These are phyloP conservation scores for Reticulitermes lucifugus DNA, from an alignment of 2,888 invertebrate genomes.

Conservation along the genomic window DNA sequence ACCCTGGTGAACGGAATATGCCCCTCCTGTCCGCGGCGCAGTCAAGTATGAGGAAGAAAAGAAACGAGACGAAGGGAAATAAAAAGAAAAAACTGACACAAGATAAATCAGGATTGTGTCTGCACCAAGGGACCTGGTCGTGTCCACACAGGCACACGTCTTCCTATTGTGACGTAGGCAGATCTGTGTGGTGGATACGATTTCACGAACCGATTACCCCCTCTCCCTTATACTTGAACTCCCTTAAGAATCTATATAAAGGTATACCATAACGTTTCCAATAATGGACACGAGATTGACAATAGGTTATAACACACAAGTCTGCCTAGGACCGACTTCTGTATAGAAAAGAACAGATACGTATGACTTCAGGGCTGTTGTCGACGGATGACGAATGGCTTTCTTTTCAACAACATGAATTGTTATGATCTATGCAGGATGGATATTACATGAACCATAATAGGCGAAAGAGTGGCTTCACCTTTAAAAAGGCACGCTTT, in stretches of 20 bases:
- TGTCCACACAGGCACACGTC: conserved; percentile 11
- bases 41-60: background rate
- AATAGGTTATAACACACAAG: conserved; percentile 3
- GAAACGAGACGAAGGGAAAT: background rate
- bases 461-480: background rate
- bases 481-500: too few relatives aligned
- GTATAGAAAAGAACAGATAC: background rate
- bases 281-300: background rate
- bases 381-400: background rate
- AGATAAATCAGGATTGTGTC: conserved; percentile 23
- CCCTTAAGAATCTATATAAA: conserved; percentile 26
- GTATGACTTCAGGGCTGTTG: background rate
- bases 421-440: background rate
- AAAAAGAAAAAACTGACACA: background rate
- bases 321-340: background rate
- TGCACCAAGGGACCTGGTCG: conserved; percentile 14
- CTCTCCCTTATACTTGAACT: background rate
- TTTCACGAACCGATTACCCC: conserved; percentile 12
- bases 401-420: background rate
- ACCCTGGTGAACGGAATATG: background rate
- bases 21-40: conserved; percentile 2
- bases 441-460: background rate
- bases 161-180: conserved; percentile 19
- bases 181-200: conserved; percentile 3
- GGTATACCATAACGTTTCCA: conserved; percentile 27